Conservation (phyloP, 2,797 vertebrate genomes). For the Psittacula echo region DNA sequence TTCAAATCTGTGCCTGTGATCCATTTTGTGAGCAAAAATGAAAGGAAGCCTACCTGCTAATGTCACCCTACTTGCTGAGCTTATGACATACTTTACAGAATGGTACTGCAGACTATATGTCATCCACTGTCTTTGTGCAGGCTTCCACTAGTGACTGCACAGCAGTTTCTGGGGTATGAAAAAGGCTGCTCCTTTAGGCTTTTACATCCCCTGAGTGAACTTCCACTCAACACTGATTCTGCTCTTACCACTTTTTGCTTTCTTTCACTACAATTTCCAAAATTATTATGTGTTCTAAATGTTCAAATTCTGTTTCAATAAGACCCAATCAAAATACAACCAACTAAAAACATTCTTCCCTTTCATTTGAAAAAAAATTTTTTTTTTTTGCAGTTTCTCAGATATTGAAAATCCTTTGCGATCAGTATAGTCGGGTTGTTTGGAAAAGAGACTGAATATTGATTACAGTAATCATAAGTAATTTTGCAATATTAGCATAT, state of each 20-base stretch:
- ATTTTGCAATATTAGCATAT: slow-evolving; percentile 4
- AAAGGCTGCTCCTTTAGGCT: not conserved
- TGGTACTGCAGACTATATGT: not conserved
- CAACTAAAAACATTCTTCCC: not conserved
- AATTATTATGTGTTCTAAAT: not conserved
- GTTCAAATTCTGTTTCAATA: not conserved
- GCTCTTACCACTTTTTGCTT: not conserved
- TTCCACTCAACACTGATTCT: not conserved
- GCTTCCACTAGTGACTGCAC: not conserved
- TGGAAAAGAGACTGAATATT: not conserved
- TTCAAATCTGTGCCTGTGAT: not conserved
- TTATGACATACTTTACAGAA: not conserved
- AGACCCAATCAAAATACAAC: not conserved
- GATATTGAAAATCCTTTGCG: not conserved
- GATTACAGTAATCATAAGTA: not conserved
- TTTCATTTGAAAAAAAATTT: not conserved
- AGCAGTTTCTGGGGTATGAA: not conserved
- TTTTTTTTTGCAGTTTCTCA: not conserved
- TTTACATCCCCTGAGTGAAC: not conserved
- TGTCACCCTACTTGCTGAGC: not conserved
- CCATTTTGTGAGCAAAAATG: not conserved
- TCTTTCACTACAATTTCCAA: not conserved
- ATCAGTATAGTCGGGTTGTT: not conserved
- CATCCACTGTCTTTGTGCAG: not conserved
- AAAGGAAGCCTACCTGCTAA: not conserved